A percentile compares a stretch with the other conserved stretches of the same genome.
phyloP scores from a whole-genome alignment of 2,888 invertebrate genomes.

The Capitulum mitella region DNA sequence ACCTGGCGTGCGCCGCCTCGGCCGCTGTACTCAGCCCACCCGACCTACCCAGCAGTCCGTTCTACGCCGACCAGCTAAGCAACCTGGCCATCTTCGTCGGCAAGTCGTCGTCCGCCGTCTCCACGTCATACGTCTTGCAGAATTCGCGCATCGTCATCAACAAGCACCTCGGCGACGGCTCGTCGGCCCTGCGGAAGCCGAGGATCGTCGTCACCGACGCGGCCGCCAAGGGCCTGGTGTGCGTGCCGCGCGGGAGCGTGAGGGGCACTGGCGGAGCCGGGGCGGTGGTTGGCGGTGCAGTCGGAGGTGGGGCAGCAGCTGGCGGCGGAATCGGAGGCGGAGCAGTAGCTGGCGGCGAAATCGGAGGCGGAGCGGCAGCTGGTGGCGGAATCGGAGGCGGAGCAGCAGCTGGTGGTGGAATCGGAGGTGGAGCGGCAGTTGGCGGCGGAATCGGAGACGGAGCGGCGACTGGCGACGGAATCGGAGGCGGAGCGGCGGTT shows the following conservation, averaged over 20 bases:
- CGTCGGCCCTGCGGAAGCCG: not conserved
- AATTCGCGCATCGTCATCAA: not conserved
- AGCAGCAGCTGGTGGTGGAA: not conserved
- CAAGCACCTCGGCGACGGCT: not conserved
- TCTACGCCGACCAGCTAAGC: no score
- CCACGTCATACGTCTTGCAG: not conserved
- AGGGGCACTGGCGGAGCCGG: not conserved
- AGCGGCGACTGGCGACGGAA: not conserved
- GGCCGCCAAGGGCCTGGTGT: not conserved
- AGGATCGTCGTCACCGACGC: not conserved
- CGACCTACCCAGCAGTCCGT: no score
- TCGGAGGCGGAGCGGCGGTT: not conserved
- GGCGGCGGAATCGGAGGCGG: not conserved
- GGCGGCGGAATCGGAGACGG: not conserved
- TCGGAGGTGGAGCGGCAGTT: no score
- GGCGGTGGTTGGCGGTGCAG: not conserved
- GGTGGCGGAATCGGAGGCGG: not conserved
- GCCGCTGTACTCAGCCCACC: no score
- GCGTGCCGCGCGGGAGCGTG: not conserved
- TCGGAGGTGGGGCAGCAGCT: not conserved
- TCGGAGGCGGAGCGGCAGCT: not conserved
- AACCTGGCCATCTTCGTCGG: not conserved
- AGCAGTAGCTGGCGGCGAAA: not conserved
- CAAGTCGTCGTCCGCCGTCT: not conserved
- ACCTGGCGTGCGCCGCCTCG: no score